These are phyloP conservation scores for Bombyx huttoni DNA, from an alignment of 2,888 invertebrate species.

Conservation along the genomic window DNA sequence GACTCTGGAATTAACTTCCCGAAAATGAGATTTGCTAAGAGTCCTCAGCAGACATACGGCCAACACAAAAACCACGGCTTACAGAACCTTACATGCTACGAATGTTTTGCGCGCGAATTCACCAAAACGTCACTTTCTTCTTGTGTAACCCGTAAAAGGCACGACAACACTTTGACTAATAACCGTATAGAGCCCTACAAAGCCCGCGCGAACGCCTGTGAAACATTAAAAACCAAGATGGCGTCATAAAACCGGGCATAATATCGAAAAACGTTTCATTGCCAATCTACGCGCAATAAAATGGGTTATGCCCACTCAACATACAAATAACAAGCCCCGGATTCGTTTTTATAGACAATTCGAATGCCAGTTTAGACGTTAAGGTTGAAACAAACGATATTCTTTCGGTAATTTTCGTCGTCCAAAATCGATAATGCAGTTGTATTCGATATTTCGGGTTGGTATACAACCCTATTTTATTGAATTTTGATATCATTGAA, in stretches of 20 bases:
- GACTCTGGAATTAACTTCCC: no score
- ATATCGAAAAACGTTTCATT: slow-evolving; percentile 59
- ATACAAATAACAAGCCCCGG: slow-evolving; percentile 14
- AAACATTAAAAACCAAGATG: slow-evolving; percentile 2
- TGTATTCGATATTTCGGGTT: not conserved
- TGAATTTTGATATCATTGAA: no score
- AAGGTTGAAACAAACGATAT: not conserved
- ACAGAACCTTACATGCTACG: no score
- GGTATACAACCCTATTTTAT: no score
- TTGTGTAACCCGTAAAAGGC: no score
- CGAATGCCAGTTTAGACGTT: not conserved
- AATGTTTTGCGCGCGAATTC: no score
- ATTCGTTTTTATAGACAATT: slow-evolving; percentile 4
- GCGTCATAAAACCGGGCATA: slow-evolving; percentile 49
- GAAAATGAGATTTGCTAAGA: no score
- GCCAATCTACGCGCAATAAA: slow-evolving; percentile 36
- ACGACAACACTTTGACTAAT: no score
- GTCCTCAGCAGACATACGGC: no score
- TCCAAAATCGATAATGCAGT: not conserved
- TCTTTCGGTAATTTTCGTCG: not conserved
- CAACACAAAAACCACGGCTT: no score
- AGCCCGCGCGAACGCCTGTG: slow-evolving; percentile 27
- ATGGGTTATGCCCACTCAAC: slow-evolving; percentile 23
- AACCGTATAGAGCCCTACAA: no score
- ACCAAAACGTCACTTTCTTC: no score